These are phyloP conservation scores for Tridacna crocea DNA, from an alignment of 2,888 invertebrate genomes.

Conservation along the genomic window DNA sequence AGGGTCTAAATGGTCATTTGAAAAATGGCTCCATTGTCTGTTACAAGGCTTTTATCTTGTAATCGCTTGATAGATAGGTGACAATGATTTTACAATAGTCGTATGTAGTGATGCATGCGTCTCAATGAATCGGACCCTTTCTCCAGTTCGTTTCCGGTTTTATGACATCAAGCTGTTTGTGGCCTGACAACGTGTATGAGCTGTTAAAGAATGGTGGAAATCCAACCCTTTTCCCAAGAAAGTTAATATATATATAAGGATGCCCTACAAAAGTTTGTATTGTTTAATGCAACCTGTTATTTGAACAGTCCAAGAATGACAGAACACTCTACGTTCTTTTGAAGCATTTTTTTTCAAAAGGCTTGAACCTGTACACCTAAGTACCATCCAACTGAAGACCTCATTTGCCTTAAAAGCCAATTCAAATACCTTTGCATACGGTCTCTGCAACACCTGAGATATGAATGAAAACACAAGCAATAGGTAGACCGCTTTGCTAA, in stretches of 20 bases:
- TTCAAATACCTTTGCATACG: no score
- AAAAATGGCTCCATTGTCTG: slow-evolving; percentile 5
- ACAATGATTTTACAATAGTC: slow-evolving; percentile 38
- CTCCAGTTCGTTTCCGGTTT: slow-evolving; percentile 17
- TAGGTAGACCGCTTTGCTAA: no score
- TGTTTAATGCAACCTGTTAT: no score
- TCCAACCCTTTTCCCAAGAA: neutral
- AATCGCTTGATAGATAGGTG: slow-evolving; percentile 29
- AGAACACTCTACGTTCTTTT: neutral
- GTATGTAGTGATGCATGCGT: slow-evolving; percentile 49
- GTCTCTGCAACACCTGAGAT: no score
- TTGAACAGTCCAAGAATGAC: neutral
- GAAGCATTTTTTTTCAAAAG: neutral
- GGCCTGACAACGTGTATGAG: slow-evolving; percentile 35
- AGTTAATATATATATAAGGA: neutral
- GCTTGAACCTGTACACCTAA: no score
- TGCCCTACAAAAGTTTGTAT: neutral
- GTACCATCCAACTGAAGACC: no score
- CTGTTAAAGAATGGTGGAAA: slow-evolving; percentile 14
- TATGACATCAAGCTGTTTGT: slow-evolving; percentile 14
- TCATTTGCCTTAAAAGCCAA: no score
- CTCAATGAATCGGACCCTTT: slow-evolving; percentile 35
- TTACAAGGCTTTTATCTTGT: slow-evolving; percentile 26
- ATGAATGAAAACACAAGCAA: no score
- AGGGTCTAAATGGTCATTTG: slow-evolving; percentile 22